Base-by-base conservation (phyloP, 1,140 invertebrate genomes). In the Trichogramma pretiosum region DNA sequence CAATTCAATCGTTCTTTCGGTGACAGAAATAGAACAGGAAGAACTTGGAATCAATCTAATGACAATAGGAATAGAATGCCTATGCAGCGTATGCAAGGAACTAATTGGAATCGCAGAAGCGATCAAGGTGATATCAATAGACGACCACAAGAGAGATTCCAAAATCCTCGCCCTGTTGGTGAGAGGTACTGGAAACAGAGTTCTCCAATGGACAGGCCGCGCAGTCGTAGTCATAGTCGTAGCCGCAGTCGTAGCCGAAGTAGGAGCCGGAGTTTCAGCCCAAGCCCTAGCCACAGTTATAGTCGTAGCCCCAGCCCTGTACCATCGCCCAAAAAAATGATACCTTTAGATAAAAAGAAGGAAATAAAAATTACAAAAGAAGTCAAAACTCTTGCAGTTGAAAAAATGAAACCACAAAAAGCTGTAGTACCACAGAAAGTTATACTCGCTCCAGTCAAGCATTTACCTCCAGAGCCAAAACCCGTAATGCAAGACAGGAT, bases 11-110 rank as follows among this genome's bases (percentile, higher is more conserved):
- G 49, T 28, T 33, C 34, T 1, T 47, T 47, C 44, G 13, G 2
- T 19, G 45, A 52, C 10, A 47, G 45, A 46, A 54, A 50, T n/a
- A 41, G 18, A 21, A 44, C 54, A n/a, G 47, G 56, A 16, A 59
- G 43, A 22, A 55, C 55, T 22, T 55, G 56, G 40, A 51, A 54
- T 48, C 56, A 56, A 49, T n/a, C n/a, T n/a, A 55, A 56, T 32
- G 56, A 53, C 28, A 55, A 54, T 32, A 46, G 56, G 0, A 56
- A 52, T 9, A 58, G 58, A 37, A 48, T 41, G 37, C 54, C 49
- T 7, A 58, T 55, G 24, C 46, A 54, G 33, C 45, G 48, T 8
- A 55, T 41, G 32, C 56, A 57, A 50, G 48, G 45, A 23, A 48
- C 43, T 39, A 56, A 44, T 42, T 59, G 61, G 3, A 54, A 55